Evolutionary conservation across 2,888 invertebrate species (phyloP).

Genomic region (Scotopteryx bipunctaria): DNA sequence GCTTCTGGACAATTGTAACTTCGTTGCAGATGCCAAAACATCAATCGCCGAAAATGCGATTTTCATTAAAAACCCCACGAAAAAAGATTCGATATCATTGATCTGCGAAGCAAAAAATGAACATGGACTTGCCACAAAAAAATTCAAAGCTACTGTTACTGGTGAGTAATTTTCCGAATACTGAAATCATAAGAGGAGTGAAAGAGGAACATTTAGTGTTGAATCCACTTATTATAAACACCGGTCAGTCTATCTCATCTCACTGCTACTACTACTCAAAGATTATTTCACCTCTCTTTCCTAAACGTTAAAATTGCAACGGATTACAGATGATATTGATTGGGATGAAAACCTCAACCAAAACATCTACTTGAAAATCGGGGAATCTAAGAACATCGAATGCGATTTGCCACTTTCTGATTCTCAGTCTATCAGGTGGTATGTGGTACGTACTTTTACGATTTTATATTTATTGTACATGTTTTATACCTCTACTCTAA

Average conservation of each 20-base stretch:
- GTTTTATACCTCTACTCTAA: no score
- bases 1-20: no score
- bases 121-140: conserved; percentile 23
- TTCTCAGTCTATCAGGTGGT: conserved; percentile 31
- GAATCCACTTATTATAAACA: no score
- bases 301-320: no score
- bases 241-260: no score
- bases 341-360: background rate
- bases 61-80: conserved; percentile 31
- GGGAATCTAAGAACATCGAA: conserved; percentile 19
- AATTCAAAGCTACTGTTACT: conserved; percentile 17
- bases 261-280: no score
- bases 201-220: no score
- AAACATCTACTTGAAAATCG: conserved; percentile 8
- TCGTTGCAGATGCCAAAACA: conserved; percentile 35
- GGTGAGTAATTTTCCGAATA: conserved; percentile 18
- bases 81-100: conserved; percentile 24
- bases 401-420: conserved; percentile 16
- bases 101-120: conserved; percentile 37
- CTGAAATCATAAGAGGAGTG: no score
- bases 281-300: no score
- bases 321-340: conserved; percentile 18
- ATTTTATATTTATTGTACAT: no score
- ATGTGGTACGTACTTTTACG: conserved; percentile 26
- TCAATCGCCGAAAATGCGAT: conserved; percentile 22